Evolutionary conservation across 2,888 invertebrate genomes (phyloP), one percentile per base, ranked within the genome.

Genomic region (Euphydryas editha): DNA sequence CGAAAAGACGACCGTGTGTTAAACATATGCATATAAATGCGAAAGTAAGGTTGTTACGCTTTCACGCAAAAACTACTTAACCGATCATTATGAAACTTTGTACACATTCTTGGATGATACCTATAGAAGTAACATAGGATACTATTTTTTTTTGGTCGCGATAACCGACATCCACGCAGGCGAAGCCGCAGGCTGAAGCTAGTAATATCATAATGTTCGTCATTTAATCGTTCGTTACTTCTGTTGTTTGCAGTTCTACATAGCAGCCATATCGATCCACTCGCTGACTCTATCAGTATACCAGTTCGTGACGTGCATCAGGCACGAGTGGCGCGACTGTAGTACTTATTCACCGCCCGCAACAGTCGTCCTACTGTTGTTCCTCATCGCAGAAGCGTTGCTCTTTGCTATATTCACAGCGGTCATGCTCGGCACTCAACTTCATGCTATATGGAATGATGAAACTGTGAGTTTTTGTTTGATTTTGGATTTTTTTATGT

Each of bases 371-470:
- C 93, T 99, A 47, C 90, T 99, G 59, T 93, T 99, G 65, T 98
- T 99, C 83, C 94, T 99, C 42, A 96, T 98, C 62, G 98, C 99
- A 75, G 99, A 99, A 90, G 98, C 98, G 0, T 94, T 99, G 46
- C 94, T 99, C 57, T 99, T 99, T 92, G 98, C 99, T 21, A 97
- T 99, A 75, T 99, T 99, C 89, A 99, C 99, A 0, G 96, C 97
- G 30, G 98, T 99, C 49, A 99, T 99, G 99, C 95, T 99, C 77
- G 97, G 97, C 57, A 98, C 99, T 0, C 99, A 99, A 87, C 90
- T 99, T 49, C 98, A 98, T 82, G 99, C 99, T 30, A 99, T 99
- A 82, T 98, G 99, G 95, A 98, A 98, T 81, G 99, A 99, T 88
- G 98, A 99, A 93, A 99, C 99, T 76, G 98, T 97, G 18, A 49